Evolutionary conservation across 2,888 invertebrate species (phyloP).

Genomic region (Melanotus villosus): DNA sequence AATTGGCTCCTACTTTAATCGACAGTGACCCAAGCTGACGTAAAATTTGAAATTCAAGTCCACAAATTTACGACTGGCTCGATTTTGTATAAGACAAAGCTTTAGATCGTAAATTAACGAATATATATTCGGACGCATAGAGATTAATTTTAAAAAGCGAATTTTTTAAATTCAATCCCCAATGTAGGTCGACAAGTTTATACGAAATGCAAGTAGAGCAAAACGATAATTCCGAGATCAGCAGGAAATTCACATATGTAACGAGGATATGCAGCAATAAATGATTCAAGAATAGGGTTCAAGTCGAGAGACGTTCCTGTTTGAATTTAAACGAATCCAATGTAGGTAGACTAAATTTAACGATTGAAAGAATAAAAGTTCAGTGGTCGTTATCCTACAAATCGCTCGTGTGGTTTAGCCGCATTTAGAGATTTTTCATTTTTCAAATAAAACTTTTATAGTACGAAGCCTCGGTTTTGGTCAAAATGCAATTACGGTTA

Average conservation of each 20-base stretch:
- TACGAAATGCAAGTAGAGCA: too few species aligned
- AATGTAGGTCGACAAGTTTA: too few species aligned
- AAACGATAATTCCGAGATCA: not conserved
- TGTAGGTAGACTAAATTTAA: conserved; percentile 3
- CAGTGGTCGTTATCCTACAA: conserved; percentile 4
- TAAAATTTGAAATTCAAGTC: not conserved
- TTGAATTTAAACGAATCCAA: conserved; percentile 21
- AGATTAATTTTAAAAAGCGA: too few species aligned
- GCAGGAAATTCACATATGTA: not conserved
- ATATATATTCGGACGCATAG: too few species aligned
- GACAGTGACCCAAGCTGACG: not conserved
- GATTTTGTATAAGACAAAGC: too few species aligned
- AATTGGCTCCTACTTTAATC: conserved; percentile 12
- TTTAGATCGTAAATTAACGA: too few species aligned
- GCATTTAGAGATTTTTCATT: too few species aligned
- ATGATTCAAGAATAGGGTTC: not conserved
- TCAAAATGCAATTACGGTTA: too few species aligned
- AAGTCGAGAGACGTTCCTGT: not conserved
- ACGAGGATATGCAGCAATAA: conserved; percentile 8
- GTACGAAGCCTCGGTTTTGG: too few species aligned
- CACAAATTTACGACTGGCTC: not conserved
- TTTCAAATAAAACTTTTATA: too few species aligned
- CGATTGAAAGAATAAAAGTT: conserved; percentile 3
- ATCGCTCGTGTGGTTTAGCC: conserved; percentile 3
- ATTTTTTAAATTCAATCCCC: too few species aligned